A percentile compares a stretch with the other conserved stretches of the same genome.
phyloP scores from a whole-genome alignment of 1,140 invertebrate species.

The Chironomus tepperi region DNA sequence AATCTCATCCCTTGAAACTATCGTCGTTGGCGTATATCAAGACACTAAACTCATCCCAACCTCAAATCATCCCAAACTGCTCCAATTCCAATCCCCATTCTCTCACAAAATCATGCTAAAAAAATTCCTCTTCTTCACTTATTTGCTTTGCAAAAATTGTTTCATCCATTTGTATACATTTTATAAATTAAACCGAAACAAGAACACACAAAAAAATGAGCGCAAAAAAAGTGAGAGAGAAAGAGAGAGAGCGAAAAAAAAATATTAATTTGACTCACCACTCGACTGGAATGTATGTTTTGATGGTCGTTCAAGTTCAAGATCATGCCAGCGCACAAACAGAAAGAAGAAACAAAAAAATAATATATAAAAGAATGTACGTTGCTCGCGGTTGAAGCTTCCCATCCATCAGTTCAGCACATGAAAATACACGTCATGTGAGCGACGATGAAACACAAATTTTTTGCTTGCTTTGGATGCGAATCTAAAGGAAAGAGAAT shows the following conservation, averaged over 20 bases:
- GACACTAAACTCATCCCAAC: too few relatives aligned
- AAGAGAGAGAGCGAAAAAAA: too few relatives aligned
- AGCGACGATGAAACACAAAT: background rate
- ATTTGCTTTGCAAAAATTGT: background rate
- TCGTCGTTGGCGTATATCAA: too few relatives aligned
- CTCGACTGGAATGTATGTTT: background rate
- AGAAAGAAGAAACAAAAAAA: background rate
- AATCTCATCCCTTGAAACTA: too few relatives aligned
- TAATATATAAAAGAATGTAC: background rate
- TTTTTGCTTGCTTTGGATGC: background rate
- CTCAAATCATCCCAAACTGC: too few relatives aligned
- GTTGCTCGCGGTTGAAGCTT: background rate
- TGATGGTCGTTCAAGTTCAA: slow-evolving; percentile 23
- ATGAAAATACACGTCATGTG: background rate
- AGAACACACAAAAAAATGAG: background rate
- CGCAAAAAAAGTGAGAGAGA: background rate
- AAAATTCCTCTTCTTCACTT: too few relatives aligned
- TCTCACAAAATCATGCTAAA: too few relatives aligned
- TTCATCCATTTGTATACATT: background rate
- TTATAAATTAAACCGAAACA: background rate
- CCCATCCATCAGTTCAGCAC: slow-evolving; percentile 16
- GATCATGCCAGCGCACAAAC: background rate
- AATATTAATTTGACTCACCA: slow-evolving; percentile 11
- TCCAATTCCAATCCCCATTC: too few relatives aligned
- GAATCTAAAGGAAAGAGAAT: slow-evolving; percentile 8